phyloP scores from a whole-genome alignment of 1,140 invertebrate genomes.

The Harlomillsia oculata region DNA sequence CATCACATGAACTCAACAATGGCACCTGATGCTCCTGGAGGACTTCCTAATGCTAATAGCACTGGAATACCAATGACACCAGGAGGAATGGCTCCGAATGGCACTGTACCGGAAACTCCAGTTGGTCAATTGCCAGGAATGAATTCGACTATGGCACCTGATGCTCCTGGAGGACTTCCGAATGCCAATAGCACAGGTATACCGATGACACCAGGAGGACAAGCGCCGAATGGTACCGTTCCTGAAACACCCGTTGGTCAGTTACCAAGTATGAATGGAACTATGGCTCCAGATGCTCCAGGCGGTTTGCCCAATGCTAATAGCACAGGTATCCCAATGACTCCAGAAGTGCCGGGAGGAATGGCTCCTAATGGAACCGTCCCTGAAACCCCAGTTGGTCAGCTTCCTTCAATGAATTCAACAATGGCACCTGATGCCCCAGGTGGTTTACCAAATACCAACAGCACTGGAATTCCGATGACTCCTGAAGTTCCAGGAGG shows the following conservation, averaged over 20 bases:
- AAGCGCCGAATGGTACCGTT: not conserved
- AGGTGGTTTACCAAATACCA: not conserved
- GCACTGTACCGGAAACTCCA: not conserved
- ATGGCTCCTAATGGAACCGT: not conserved
- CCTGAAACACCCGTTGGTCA: not conserved
- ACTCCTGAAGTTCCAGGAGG: not conserved
- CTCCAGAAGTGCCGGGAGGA: not conserved
- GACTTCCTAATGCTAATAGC: not conserved
- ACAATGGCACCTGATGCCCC: not conserved
- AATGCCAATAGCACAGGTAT: no score
- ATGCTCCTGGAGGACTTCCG: not conserved
- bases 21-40: not conserved
- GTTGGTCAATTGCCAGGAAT: not conserved
- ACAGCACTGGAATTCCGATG: no score
- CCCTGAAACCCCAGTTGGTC: not conserved
- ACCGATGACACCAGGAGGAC: no score
- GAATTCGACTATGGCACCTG: not conserved
- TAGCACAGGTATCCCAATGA: not conserved
- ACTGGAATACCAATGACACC: no score
- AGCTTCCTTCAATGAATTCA: not conserved
- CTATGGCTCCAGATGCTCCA: not conserved
- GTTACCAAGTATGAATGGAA: not conserved
- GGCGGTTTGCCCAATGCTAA: not conserved
- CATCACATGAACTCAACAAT: not conserved
- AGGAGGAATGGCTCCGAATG: not conserved